A percentile compares a stretch with the other conserved stretches of the same genome.
Evolutionary conservation across 64 coral and sea anemone species (phyloP).

Genomic region (Cladopsammia gracilis): DNA sequence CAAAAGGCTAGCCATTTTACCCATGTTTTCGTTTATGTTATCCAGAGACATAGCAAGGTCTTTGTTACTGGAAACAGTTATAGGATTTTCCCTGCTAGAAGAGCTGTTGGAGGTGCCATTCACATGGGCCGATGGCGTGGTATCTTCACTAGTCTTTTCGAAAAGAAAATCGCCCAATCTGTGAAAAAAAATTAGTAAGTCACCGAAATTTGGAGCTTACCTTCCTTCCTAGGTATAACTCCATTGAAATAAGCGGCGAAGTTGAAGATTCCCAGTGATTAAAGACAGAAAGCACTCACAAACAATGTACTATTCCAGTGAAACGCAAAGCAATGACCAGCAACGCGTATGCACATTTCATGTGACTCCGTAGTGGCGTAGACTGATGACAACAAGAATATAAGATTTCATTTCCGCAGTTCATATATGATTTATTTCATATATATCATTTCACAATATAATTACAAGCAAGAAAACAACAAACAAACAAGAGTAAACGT

Average conservation of each 20-base stretch:
- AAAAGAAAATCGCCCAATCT: no score
- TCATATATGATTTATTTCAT: no score
- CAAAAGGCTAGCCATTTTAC: not conserved
- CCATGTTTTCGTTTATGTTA: conserved; percentile 10
- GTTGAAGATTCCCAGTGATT: not conserved
- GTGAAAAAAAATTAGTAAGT: not conserved
- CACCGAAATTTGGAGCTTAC: not conserved
- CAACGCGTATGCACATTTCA: conserved; percentile 60
- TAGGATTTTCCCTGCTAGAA: not conserved
- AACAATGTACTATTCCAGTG: not conserved
- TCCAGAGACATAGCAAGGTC: not conserved
- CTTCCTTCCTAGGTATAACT: not conserved
- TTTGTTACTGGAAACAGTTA: not conserved
- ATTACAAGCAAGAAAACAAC: no score
- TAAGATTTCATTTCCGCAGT: no score
- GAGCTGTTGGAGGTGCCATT: not conserved
- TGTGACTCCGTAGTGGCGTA: no score
- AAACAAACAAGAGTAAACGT: no score
- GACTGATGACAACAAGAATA: no score
- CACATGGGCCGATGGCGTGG: not conserved
- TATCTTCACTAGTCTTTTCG: not conserved
- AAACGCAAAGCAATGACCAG: conserved; percentile 25
- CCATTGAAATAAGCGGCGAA: no score
- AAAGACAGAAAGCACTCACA: not conserved
- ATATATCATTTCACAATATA: no score